These are phyloP conservation scores for Gorsachius magnificus DNA, from an alignment of 2,797 vertebrate genomes.

Conservation along the genomic window DNA sequence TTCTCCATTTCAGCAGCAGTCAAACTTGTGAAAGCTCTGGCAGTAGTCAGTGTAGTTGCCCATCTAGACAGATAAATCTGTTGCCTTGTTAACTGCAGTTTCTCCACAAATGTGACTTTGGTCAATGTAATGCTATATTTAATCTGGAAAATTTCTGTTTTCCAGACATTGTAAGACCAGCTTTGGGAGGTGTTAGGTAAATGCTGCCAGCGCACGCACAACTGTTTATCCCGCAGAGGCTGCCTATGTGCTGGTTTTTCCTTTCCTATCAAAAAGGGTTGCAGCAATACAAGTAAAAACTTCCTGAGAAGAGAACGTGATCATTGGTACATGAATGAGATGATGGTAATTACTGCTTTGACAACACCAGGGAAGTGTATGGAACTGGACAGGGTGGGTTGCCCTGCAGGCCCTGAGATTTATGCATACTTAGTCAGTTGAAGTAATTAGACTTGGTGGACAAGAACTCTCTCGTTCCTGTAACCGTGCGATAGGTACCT, in stretches of 20 bases:
- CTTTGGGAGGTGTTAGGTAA: neutral
- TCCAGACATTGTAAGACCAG: neutral
- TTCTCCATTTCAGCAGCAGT: neutral
- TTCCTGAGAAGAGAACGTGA: neutral
- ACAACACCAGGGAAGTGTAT: too few species aligned
- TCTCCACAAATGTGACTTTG: neutral
- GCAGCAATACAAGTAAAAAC: neutral
- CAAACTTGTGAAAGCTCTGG: neutral
- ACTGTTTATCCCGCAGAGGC: neutral
- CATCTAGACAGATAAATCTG: neutral
- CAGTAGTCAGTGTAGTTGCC: too few species aligned
- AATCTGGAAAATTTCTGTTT: neutral
- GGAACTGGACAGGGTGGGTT: neutral
- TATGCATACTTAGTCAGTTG: neutral
- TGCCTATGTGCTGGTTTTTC: neutral
- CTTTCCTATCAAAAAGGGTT: neutral
- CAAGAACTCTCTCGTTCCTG: neutral
- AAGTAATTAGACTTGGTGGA: neutral
- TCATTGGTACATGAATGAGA: fast-evolving
- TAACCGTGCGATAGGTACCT: neutral
- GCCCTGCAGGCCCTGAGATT: neutral
- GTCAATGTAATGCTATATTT: neutral
- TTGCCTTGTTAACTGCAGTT: neutral
- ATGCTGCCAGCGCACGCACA: neutral
- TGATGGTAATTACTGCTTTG: neutral